These are phyloP conservation scores for Squalus acanthias DNA, from an alignment of 2,797 vertebrate species.

Conservation along the genomic window DNA sequence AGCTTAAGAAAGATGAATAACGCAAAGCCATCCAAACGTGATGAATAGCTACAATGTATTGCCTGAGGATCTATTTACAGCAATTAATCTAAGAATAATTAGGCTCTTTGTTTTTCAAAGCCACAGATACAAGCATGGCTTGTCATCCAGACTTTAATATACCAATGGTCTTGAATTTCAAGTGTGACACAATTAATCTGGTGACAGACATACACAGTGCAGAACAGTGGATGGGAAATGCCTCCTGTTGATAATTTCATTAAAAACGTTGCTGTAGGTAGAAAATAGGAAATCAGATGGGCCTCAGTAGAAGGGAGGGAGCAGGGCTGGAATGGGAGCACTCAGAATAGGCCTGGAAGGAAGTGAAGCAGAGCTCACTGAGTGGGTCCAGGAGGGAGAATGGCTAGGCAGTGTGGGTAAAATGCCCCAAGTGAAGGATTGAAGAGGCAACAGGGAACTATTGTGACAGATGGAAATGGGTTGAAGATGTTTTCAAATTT, in stretches of 20 bases:
- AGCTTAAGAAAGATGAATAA: neutral
- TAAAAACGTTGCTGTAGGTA: no score
- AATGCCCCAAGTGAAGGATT: neutral
- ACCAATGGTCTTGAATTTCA: neutral
- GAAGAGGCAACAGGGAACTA: neutral
- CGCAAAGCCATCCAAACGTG: neutral
- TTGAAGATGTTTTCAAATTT: neutral
- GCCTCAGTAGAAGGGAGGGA: neutral
- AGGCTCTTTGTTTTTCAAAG: neutral
- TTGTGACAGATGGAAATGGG: neutral
- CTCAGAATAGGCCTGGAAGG: neutral
- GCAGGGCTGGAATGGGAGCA: neutral
- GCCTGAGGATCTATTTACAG: conserved; percentile 29
- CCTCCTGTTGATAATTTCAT: neutral
- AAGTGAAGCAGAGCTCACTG: neutral
- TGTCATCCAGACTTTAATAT: conserved; percentile 13
- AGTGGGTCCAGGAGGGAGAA: neutral
- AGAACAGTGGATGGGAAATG: neutral
- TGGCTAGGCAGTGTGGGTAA: neutral
- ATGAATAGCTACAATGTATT: neutral
- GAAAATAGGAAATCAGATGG: neutral
- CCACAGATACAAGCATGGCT: neutral
- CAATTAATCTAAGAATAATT: conserved; percentile 29
- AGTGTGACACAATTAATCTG: neutral
- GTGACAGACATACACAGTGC: neutral